Evolutionary conservation across 2,797 vertebrate genomes (phyloP), one percentile per base, ranked within the genome.

Genomic region (Okamejei kenojei): DNA sequence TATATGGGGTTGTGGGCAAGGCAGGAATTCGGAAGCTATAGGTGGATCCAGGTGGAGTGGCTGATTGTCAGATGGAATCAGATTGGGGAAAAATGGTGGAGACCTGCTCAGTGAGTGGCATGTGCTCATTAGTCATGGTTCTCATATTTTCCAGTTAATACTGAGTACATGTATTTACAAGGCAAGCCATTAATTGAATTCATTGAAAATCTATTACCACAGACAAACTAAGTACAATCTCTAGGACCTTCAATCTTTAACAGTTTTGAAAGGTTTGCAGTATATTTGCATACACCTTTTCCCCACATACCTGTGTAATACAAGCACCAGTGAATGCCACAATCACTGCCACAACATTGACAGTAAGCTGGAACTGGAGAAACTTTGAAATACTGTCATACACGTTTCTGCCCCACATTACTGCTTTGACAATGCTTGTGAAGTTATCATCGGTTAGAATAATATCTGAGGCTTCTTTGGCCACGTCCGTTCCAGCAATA

Each of bases 351-450:
- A 99, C 98, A 80, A 99, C 98, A 61, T 99, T 99, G 95, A 99
- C 99, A 2, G 99, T 99, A 74, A 99, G 97, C 95, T 99, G 99
- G 95, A 99, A 99, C 96, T 99, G 99, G 94, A 99, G 98, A 95
- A 99, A 99, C 94, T 99, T 99, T 81, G 98, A 99, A 96, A 99
- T 99, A 96, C 98, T 99, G 96, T 99, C 99, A 93, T 99, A 99
- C 4, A 99, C 99, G 0, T 99, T 99, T 94, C 99, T 96, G 92
- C 99, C 99, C 99, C 99, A 99, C 99, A 99, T 99, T 93, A 99
- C 99, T 11, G 99, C 99, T 96, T 97, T 99, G 94, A 99, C 99
- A 35, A 99, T 99, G 96, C 99, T 99, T 95, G 97, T 97, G 95
- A 99, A 99, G 95, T 99, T 99, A 96, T 99, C 99, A 21, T 99